These are phyloP conservation scores for Nothocercus julius DNA, from an alignment of 2,113 vertebrate genomes.

Conservation along the genomic window DNA sequence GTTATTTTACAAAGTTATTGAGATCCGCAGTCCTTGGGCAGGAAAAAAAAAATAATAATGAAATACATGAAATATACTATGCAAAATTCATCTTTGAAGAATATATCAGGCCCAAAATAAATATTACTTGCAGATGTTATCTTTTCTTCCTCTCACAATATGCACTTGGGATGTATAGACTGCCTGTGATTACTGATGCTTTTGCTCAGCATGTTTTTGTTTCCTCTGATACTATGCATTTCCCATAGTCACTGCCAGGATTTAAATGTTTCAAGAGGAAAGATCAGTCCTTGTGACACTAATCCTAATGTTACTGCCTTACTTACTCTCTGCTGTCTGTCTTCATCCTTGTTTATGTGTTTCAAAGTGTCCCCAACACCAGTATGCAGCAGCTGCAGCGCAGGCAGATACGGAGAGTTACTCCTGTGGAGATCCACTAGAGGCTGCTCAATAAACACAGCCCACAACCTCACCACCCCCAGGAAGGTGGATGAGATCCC, in stretches of 20 bases:
- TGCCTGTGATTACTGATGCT: not conserved
- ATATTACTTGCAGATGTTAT: not conserved
- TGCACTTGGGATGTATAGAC: not conserved
- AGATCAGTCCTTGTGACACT: not conserved
- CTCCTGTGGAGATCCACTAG: not conserved
- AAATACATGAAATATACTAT: not conserved
- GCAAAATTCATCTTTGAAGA: not conserved
- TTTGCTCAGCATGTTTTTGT: not conserved
- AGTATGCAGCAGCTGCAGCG: not conserved
- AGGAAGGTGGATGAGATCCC: not conserved
- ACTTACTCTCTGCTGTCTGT: not conserved
- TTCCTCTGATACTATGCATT: not conserved
- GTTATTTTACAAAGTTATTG: not conserved
- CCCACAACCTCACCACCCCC: not conserved
- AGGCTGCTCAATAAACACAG: constrained; percentile 29
- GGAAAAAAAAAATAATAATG: not conserved
- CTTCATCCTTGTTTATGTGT: not conserved
- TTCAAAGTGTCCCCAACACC: not conserved
- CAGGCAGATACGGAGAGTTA: accelerated
- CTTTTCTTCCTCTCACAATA: not conserved
- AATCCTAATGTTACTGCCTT: not conserved
- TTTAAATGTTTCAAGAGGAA: not conserved
- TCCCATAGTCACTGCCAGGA: not conserved
- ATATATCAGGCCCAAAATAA: not conserved
- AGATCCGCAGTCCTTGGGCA: not conserved